Percentiles rank a stretch among this genome's conserved stretches.
Evolutionary conservation across 2,888 invertebrate species (phyloP).

Genomic region (Lobophora halterata): DNA sequence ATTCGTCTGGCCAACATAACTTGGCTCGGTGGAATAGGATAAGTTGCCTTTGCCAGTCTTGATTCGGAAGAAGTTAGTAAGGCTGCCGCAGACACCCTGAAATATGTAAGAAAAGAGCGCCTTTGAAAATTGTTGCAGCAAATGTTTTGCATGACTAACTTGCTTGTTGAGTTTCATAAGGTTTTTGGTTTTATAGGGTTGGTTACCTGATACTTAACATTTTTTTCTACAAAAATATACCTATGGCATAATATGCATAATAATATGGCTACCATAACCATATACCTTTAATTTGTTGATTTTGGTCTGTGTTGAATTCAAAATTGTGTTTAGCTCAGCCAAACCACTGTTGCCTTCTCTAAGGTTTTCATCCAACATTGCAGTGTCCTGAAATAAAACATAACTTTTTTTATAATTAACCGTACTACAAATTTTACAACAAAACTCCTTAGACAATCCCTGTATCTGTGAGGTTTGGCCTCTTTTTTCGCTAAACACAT

Average conservation of each 20-base stretch:
- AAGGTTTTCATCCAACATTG: conserved; percentile 82
- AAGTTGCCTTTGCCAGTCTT: conserved; percentile 72
- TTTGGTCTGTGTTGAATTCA: conserved; percentile 91
- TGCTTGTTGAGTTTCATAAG: too few species aligned
- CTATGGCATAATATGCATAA: too few species aligned
- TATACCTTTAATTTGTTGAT: conserved; percentile 91
- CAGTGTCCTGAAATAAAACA: conserved; percentile 66
- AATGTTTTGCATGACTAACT: background rate
- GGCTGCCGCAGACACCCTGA: conserved; percentile 87
- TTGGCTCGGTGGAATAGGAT: conserved; percentile 72
- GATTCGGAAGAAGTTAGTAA: conserved; percentile 84
- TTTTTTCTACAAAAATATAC: too few species aligned
- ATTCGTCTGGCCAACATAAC: conserved; percentile 70
- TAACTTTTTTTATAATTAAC: too few species aligned
- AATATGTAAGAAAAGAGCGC: conserved; percentile 32
- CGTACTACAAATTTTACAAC: conserved; percentile 3
- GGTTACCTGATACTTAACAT: too few species aligned
- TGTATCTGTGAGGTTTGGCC: too few species aligned
- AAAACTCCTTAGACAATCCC: too few species aligned
- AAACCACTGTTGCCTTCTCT: conserved; percentile 86
- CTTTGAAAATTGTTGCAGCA: conserved; percentile 1
- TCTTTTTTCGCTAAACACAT: too few species aligned
- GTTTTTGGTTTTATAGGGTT: too few species aligned
- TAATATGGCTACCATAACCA: conserved; percentile 3
- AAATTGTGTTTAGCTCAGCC: conserved; percentile 89